Conservation (phyloP, 2,797 vertebrate genomes). For the Heteromormyrus szaboi region DNA sequence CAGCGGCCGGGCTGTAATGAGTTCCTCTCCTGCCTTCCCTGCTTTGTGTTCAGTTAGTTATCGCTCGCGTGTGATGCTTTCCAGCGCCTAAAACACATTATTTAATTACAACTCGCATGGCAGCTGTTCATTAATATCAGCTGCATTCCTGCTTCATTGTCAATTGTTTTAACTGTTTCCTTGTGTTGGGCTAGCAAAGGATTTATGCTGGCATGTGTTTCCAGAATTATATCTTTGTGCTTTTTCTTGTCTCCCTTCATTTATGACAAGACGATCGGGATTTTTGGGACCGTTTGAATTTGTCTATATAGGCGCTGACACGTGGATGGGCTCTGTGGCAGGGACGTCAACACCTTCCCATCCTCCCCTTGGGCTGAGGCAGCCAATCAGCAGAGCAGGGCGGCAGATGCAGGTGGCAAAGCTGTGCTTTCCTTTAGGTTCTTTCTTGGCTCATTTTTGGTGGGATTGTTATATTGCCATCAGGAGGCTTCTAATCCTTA, state of each 20-base stretch:
- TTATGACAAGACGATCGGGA: background rate
- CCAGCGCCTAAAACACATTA: background rate
- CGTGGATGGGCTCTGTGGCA: background rate
- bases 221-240: background rate
- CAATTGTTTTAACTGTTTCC: background rate
- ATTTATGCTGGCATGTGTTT: background rate
- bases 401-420: background rate
- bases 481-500: background rate
- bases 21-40: background rate
- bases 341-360: background rate
- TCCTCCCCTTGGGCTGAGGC: background rate
- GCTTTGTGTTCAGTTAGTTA: background rate
- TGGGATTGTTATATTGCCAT: background rate
- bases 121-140: constrained; percentile 1
- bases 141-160: background rate
- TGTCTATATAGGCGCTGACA: background rate
- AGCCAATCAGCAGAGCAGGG: background rate
- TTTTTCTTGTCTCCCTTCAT: background rate
- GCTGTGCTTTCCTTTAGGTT: background rate
- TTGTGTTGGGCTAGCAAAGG: background rate
- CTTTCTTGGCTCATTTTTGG: background rate
- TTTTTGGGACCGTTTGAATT: background rate
- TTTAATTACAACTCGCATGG: background rate
- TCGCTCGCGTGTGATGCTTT: background rate
- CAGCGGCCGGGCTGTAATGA: background rate